These are phyloP conservation scores for Falco novaeseelandiae DNA, from an alignment of 2,797 vertebrate genomes.

Conservation along the genomic window DNA sequence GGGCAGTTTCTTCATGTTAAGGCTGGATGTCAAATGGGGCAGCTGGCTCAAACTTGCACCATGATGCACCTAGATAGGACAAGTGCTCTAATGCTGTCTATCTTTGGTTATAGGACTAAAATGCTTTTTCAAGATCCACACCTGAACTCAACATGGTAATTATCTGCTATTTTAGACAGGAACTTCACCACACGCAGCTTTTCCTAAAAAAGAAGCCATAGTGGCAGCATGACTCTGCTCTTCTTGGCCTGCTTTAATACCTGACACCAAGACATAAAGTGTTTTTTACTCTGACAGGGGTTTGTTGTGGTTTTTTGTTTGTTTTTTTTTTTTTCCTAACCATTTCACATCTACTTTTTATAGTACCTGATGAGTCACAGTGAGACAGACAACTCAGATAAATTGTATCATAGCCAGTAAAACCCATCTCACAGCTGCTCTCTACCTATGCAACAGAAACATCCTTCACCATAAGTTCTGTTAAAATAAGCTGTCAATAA, in stretches of 20 bases:
- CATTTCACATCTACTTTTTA: slow-evolving; percentile 9
- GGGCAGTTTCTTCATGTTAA: background rate
- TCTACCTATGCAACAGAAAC: slow-evolving; percentile 26
- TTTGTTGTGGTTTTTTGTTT: background rate
- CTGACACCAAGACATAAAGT: background rate
- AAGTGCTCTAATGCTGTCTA: background rate
- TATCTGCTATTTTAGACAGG: background rate
- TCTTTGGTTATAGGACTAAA: background rate
- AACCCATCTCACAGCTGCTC: slow-evolving; percentile 44
- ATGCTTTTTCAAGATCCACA: background rate
- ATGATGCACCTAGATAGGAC: background rate
- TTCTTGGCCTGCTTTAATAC: background rate
- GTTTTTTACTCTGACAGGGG: background rate
- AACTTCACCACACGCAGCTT: background rate
- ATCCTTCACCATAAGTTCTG: slow-evolving; percentile 29
- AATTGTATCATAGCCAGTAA: slow-evolving; percentile 46
- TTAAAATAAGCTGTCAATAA: slow-evolving; percentile 57
- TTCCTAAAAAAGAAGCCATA: background rate
- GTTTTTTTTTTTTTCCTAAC: background rate
- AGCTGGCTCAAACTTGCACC: background rate
- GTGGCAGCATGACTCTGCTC: background rate
- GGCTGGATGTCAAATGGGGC: background rate
- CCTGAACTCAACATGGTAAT: background rate
- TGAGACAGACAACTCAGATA: slow-evolving; percentile 17
- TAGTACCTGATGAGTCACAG: slow-evolving; percentile 27